Evolutionary conservation across 1,140 invertebrate species (phyloP), one percentile per base, ranked within the genome.

Genomic region (Aphaenogaster ashmeadi): DNA sequence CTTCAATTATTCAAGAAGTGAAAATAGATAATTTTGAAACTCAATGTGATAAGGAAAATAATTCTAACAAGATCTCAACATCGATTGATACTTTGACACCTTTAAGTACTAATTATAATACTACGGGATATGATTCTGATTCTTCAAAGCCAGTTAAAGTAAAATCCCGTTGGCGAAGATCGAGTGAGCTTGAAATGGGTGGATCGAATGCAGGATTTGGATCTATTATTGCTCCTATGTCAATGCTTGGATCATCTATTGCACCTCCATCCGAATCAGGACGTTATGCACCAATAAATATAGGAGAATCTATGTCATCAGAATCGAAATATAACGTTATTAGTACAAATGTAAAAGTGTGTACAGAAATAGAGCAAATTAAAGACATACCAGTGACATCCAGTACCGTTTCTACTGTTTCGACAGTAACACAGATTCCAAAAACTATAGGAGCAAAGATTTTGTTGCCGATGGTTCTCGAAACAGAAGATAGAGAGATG

Each of bases 161-260:
- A 0, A 98, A 98, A 94, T 98, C 98, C 6, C 95, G 98, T 38
- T 98, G 98, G 98, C 94, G 98, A 69, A 95, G 98, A 86, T 98
- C 97, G 1, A 98, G 98, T 95, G 98, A 98, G 94, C 95, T 98
- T 58, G 98, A 98, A 94, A 97, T 97, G 97, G 96, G 96, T 18
- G 95, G 96, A 75, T 91, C 89, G 2, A 90, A 62, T 58, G 79
- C 81, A 60, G 84, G 79, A 71, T 88, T 84, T 60, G 78, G 52
- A n/a, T 87, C 87, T 18, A 56, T 85, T 9, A 88, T 93, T 3
- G 36, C 85, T 21, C 72, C 89, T n/a, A 84, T 88, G 41, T 85
- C 86, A 64, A 47, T 86, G 66, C 67, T 89, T 80, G 77, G 66
- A 52, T 93, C 91, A 87, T 95, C 95, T 13, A 93, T 95, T 60